phyloP scores from a whole-genome alignment of 2,113 vertebrate species.

The Myrmecophaga tridactyla region DNA sequence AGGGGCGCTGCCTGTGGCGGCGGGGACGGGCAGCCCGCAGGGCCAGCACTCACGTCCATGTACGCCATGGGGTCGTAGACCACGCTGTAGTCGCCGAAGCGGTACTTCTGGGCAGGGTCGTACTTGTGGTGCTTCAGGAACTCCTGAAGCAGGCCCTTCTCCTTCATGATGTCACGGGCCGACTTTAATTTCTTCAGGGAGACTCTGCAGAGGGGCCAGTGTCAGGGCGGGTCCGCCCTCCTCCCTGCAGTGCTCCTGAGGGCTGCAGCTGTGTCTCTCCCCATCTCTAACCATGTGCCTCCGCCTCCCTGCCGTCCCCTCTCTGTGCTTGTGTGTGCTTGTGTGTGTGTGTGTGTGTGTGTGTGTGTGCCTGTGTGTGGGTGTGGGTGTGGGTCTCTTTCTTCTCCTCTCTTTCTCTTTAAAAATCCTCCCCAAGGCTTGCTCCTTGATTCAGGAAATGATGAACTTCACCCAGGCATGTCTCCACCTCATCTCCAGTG shows the following conservation, averaged over 20 bases:
- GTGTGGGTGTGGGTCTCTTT: too few relatives aligned
- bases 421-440: not conserved
- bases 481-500: not conserved
- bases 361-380: not conserved
- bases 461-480: not conserved
- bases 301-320: not conserved
- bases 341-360: not conserved
- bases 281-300: not conserved
- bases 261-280: accelerated
- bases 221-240: not conserved
- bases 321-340: too few relatives aligned
- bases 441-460: not conserved
- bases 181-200: slow-evolving; percentile 83
- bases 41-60: slow-evolving; percentile 84
- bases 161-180: slow-evolving; percentile 82
- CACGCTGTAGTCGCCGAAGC: not conserved
- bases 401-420: accelerated
- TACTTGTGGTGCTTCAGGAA: slow-evolving; percentile 76
- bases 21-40: accelerated
- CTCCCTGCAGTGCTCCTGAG: accelerated
- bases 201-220: slow-evolving; percentile 75
- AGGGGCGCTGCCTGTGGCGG: not conserved
- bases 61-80: slow-evolving; percentile 83
- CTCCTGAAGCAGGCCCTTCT: slow-evolving; percentile 80
- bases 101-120: slow-evolving; percentile 80